phyloP scores from a whole-genome alignment of 2,113 vertebrate genomes.

The Halcyon senegalensis region DNA sequence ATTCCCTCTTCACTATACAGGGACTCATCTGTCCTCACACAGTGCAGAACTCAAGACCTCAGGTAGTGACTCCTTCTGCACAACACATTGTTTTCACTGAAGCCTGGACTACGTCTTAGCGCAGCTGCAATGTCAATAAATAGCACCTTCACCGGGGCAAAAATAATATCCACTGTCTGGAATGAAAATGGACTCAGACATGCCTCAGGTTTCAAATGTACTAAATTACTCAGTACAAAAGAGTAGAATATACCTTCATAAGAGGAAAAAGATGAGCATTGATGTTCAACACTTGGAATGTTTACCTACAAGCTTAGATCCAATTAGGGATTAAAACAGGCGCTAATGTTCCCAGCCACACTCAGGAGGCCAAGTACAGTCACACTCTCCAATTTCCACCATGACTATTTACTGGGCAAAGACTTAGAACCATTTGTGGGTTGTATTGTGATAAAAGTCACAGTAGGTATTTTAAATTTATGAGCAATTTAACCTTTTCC shows the following conservation, averaged over 20 bases:
- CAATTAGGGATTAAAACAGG: background rate
- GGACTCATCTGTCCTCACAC: background rate
- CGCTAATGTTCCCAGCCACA: background rate
- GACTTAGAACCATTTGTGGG: background rate
- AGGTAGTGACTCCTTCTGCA: background rate
- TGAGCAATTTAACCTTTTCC: background rate
- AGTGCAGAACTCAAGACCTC: background rate
- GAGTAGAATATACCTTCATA: background rate
- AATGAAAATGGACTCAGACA: background rate
- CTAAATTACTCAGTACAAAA: background rate
- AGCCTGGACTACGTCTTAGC: background rate
- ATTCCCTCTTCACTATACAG: background rate
- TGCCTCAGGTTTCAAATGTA: background rate
- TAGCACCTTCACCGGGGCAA: background rate
- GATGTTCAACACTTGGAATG: background rate
- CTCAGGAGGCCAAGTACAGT: background rate
- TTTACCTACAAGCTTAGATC: background rate
- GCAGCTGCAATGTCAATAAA: background rate
- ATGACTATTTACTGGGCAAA: background rate
- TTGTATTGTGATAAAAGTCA: background rate
- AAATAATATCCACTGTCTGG: background rate
- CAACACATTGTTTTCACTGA: background rate
- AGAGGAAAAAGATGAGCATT: background rate
- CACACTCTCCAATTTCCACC: background rate
- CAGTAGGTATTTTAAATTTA: background rate